Evolutionary conservation across 2,113 vertebrate genomes (phyloP).

Genomic region (Sinocyclocheilus rhinocerous): DNA sequence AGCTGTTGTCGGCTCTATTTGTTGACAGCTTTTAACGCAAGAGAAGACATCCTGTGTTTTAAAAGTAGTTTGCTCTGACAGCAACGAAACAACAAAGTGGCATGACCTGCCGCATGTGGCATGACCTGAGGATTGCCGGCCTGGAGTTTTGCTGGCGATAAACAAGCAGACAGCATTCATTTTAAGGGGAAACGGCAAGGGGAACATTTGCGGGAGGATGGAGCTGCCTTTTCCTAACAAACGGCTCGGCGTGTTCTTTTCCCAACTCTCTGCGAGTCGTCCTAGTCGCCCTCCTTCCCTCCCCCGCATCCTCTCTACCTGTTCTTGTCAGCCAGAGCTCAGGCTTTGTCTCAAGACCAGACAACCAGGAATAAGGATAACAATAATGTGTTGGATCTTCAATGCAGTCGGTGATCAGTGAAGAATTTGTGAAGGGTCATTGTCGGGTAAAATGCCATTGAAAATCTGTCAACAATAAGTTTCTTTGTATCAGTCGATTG

Average conservation of each 20-base stretch:
- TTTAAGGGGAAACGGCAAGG: constrained; percentile 31
- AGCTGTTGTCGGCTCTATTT: constrained; percentile 38
- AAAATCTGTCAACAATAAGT: not conserved
- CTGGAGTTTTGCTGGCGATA: not conserved
- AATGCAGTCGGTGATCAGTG: not conserved
- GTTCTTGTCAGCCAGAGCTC: constrained; percentile 30
- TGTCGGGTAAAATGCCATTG: not conserved
- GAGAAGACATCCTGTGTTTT: constrained; percentile 46
- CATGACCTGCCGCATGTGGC: constrained; percentile 52
- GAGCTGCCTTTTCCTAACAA: constrained; percentile 47
- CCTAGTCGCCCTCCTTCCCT: constrained; percentile 46
- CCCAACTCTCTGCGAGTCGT: constrained; percentile 23
- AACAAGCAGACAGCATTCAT: constrained; percentile 40
- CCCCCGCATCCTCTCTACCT: constrained; percentile 38
- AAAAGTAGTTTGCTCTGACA: constrained; percentile 51
- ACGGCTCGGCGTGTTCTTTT: constrained; percentile 49
- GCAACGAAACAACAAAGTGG: constrained; percentile 51
- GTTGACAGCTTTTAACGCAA: constrained; percentile 51
- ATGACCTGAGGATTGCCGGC: not conserved
- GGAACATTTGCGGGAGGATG: constrained; percentile 15
- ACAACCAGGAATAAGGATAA: not conserved
- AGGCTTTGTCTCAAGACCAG: constrained; percentile 18
- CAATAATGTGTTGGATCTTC: constrained; percentile 7
- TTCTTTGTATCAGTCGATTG: not conserved
- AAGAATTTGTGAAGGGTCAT: not conserved